These are phyloP conservation scores for Mayetiola destructor DNA, from an alignment of 2,888 invertebrate genomes.

Conservation along the genomic window DNA sequence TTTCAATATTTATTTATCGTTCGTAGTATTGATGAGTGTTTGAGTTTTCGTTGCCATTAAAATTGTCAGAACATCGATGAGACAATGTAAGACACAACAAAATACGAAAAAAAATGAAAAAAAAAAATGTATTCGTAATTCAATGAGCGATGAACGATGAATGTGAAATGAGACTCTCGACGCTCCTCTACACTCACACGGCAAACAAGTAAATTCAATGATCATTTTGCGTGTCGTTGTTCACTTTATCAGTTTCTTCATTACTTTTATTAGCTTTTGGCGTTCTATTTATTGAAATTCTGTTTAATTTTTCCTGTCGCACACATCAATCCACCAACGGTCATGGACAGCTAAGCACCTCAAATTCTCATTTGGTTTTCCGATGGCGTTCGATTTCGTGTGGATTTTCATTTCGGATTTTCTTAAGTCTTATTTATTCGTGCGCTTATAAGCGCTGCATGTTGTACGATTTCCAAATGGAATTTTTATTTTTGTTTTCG, in stretches of 20 bases:
- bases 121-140: background rate
- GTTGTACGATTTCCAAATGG: conserved; percentile 9
- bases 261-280: background rate
- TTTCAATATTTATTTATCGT: too few species aligned
- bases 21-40: too few species aligned
- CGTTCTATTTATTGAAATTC: background rate
- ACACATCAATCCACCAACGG: background rate
- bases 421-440: background rate
- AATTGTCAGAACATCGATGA: background rate
- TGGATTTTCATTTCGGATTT: background rate
- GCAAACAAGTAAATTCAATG: background rate
- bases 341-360: conserved; percentile 1
- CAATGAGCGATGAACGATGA: background rate
- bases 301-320: conserved; percentile 5
- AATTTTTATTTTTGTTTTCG: background rate
- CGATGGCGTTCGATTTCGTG: background rate
- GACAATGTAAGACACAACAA: too few species aligned
- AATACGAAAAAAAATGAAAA: too few species aligned
- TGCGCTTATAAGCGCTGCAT: background rate
- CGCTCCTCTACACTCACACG: background rate
- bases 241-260: background rate
- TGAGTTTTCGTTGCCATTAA: conserved; percentile 3
- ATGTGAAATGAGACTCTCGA: background rate
- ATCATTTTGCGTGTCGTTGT: background rate
- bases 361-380: background rate